Conservation (phyloP, 92 coral and sea anemone genomes). For the Diadumene lineata region DNA sequence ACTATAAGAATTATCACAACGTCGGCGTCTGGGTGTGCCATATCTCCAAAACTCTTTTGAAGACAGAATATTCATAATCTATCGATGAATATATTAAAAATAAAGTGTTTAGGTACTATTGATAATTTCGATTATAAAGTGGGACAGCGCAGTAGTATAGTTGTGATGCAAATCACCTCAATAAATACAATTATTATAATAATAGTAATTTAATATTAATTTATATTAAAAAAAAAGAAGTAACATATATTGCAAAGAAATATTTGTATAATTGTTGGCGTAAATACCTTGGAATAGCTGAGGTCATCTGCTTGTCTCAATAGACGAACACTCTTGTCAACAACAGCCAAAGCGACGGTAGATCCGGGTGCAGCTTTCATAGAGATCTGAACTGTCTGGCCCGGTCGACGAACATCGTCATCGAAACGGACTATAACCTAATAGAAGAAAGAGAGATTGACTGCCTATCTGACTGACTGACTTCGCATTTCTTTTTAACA, state of each 20-base stretch:
- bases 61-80: constrained; percentile 42
- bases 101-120: neutral
- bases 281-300: constrained; percentile 56
- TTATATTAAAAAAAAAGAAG: too few species aligned
- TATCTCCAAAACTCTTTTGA: constrained; percentile 47
- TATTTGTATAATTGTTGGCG: neutral
- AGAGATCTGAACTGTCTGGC: constrained; percentile 70
- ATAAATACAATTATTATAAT: too few species aligned
- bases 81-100: neutral
- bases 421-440: constrained; percentile 76
- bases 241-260: neutral
- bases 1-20: too few species aligned
- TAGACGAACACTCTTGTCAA: constrained; percentile 88
- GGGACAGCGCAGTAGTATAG: too few species aligned
- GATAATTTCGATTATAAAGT: neutral
- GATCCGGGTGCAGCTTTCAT: constrained; percentile 88
- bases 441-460: too few species aligned
- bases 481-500: too few species aligned
- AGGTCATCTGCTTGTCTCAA: constrained; percentile 80
- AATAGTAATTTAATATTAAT: too few species aligned
- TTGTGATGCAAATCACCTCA: too few species aligned
- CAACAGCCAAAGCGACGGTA: constrained; percentile 87
- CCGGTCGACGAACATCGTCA: constrained; percentile 75
- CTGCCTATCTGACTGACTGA: too few species aligned
- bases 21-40: too few species aligned